A percentile compares a stretch with the other conserved stretches of the same genome.
Conservation (phyloP, 2,797 vertebrate species). For the Lutjanus argentimaculatus region DNA sequence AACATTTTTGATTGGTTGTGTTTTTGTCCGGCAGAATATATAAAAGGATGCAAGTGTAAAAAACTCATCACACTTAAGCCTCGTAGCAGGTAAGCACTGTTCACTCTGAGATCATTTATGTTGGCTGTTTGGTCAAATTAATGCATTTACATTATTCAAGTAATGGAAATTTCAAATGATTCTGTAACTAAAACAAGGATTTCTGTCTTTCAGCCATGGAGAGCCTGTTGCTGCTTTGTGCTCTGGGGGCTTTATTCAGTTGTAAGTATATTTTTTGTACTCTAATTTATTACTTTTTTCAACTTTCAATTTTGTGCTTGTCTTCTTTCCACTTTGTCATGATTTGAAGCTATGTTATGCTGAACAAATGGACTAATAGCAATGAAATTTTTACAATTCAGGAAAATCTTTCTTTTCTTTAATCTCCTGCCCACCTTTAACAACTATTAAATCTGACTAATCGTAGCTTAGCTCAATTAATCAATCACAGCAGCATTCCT, state of each 20-base stretch:
- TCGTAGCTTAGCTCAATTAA: conserved; percentile 9
- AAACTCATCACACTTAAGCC: not conserved
- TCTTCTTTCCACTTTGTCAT: not conserved
- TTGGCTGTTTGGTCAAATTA: not conserved
- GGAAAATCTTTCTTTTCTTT: not conserved
- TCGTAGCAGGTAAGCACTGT: conserved; percentile 59
- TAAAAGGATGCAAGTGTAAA: conserved; percentile 46
- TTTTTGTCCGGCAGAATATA: conserved; percentile 27
- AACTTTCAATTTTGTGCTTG: not conserved
- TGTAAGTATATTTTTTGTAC: conserved; percentile 65
- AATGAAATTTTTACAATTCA: not conserved
- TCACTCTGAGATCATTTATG: not conserved
- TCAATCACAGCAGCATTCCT: conserved; percentile 22
- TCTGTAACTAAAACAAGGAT: conserved; percentile 12
- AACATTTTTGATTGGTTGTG: conserved; percentile 35
- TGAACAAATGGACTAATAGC: not conserved
- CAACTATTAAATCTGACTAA: conserved; percentile 5
- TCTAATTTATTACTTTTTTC: not conserved
- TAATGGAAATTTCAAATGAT: conserved; percentile 1
- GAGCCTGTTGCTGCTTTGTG: conserved; percentile 63
- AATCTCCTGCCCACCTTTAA: not conserved
- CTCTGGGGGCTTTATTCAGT: conserved; percentile 59
- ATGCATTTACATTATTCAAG: conserved; percentile 4
- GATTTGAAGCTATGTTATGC: conserved; percentile 5
- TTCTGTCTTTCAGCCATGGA: conserved; percentile 78